Conservation (phyloP, 2,113 vertebrate genomes). For the Phyllostomus hastatus region DNA sequence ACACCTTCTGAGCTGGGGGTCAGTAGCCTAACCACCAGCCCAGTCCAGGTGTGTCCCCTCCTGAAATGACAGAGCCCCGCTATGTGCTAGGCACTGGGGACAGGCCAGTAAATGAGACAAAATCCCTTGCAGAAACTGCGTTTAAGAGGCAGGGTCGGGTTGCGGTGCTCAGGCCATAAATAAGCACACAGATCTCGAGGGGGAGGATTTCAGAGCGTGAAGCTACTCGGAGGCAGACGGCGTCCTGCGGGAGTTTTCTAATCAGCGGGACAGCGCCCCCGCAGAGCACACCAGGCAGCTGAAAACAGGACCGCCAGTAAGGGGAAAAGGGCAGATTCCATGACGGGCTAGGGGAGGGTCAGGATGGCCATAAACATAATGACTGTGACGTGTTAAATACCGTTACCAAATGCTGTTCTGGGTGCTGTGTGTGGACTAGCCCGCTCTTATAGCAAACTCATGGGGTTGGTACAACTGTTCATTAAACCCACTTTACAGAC, state of each 20-base stretch:
- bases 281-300: neutral
- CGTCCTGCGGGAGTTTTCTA: neutral
- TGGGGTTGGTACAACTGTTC: neutral
- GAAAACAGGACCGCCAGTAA: neutral
- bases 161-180: neutral
- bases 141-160: neutral
- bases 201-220: neutral
- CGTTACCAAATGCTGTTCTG: neutral
- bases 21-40: neutral
- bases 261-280: neutral
- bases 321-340: neutral
- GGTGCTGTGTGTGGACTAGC: neutral
- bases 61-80: neutral
- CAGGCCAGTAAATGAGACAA: neutral
- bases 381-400: neutral
- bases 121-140: neutral
- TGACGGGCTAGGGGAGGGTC: rapidly evolving
- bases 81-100: neutral
- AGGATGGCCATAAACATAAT: neutral
- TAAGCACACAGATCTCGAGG: neutral
- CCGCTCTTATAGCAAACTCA: neutral
- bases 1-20: neutral
- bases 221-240: neutral
- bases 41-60: neutral
- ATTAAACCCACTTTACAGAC: neutral